phyloP scores from a whole-genome alignment of 1,140 invertebrate species.

The Bombus fervidus region DNA sequence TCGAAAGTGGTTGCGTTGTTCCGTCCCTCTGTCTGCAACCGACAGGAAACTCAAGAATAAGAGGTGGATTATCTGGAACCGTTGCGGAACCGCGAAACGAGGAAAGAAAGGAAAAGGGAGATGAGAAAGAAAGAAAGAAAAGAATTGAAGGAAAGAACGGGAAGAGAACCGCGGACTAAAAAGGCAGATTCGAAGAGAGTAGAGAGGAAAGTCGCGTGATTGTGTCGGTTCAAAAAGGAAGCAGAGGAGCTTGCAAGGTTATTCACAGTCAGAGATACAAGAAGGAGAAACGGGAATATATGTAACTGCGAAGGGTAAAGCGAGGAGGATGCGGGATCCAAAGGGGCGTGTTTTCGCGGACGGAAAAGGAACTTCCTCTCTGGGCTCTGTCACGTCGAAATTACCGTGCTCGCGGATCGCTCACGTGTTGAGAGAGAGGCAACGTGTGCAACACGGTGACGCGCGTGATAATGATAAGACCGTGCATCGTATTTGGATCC shows the following conservation, averaged over 20 bases:
- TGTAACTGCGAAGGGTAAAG: not conserved
- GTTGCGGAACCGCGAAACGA: not conserved
- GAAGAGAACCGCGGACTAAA: not conserved
- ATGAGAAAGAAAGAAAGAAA: not conserved
- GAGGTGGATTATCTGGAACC: conserved; percentile 23
- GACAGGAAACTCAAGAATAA: conserved; percentile 22
- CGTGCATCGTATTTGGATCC: conserved; percentile 9
- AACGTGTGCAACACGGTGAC: not conserved
- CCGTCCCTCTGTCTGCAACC: conserved; percentile 11
- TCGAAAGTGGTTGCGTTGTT: not conserved
- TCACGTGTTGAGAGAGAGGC: not conserved
- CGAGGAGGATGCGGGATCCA: not conserved
- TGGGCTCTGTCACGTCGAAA: conserved; percentile 11
- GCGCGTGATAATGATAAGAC: conserved; percentile 1
- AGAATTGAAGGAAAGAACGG: not conserved
- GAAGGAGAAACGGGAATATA: not conserved
- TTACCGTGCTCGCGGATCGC: conserved; percentile 16
- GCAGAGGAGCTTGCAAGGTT: not conserved
- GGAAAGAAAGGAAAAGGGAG: not conserved
- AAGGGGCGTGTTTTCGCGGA: not conserved
- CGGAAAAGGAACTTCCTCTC: conserved; percentile 28
- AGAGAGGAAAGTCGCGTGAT: conserved; percentile 31
- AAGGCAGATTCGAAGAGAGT: not conserved
- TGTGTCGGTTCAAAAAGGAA: conserved; percentile 38
- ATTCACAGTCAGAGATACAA: not conserved